Base-by-base conservation (phyloP, 2,888 invertebrate species). In the Leptinotarsa rubiginosa region DNA sequence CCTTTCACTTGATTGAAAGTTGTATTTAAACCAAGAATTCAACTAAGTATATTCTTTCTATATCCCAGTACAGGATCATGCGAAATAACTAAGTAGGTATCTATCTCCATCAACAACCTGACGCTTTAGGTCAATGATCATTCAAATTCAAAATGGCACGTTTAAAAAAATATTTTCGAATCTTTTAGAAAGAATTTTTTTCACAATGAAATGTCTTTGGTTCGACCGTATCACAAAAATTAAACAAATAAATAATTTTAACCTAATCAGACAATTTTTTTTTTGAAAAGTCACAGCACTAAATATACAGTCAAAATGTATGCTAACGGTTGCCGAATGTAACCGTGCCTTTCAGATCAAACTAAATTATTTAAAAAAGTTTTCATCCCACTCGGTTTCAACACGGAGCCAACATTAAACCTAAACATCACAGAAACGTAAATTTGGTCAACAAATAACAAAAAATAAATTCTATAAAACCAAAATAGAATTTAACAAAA, bases 191-290 rank as follows among this genome's bases (percentile, higher is more conserved):
- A 82, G 78, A 80, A 77, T 82, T 78, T 77, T 79, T 79, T 76
- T 75, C 31, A 7, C 72, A 76, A 73, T 77, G 77, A 82, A 82
- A 80, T 81, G 81, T 87, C 87, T 87, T 87, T 88, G 87, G 88
- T 87, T 87, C 85, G 87, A 87, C 86, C 85, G 85, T 87, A 88
- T 87, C 87, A 88, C 87, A 87, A 87, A 81, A 83, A 83, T 83
- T 81, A 84, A 84, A 79, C 73, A 82, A 85, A 84, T 84, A 85
- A 85, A 85, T 84, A 84, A 83, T 83, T 84, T 83, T 82, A 86
- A 85, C 85, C 86, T 87, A 87, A 84, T 87, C 87, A 86, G 87
- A 86, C 87, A 83, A 86, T 82, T 85, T 82, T 85, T 85, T 82
- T 80, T 80, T 81, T 79, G 76, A 79, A 80, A 82, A 85, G 83